Evolutionary conservation across 2,888 invertebrate species (phyloP), one percentile per base, ranked within the genome.

Genomic region (Hofmannophila pseudospretella): DNA sequence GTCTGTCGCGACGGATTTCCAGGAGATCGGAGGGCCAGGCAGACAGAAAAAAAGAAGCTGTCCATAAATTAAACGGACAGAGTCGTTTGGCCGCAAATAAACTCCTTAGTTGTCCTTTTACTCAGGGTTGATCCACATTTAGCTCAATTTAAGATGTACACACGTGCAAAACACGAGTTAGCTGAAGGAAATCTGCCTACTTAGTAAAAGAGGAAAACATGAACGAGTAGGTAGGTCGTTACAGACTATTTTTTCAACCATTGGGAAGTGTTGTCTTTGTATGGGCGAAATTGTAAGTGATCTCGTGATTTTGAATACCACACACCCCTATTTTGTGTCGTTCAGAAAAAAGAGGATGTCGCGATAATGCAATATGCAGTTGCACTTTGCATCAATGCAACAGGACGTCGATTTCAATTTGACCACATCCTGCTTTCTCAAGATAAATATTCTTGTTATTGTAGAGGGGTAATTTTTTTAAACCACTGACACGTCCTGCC

Each of bases 381-480:
- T 74, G 26, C 34, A 75, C 67, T 72, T 71, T 73, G 68, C 71
- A 68, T 71, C 71, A 80, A 77, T 78, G 79, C 65, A 78, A 57
- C 66, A 68, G 70, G 66, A 73, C 73, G 81, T 77, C 81, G 77
- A 78, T 77, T 76, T 78, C 78, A 85, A 84, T 84, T 84, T 76
- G 75, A 74, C 64, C 63, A 67, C 82, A 81, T 85, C 85, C 82
- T 81, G 77, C 70, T 77, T 79, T 82, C 78, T 73, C 69, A 68
- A 68, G 66, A 71, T n/a, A n/a, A n/a, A n/a, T 73, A 69, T 66
- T 69, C 52, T 67, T 67, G 61, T 69, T 69, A 68, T 67, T 68
- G 52, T 47, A 36, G 48, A 54, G 55, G 58, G 48, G 45, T 58
- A 49, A 61, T 58, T 65, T 66, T 51, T 60, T 53, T 56, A 44